A percentile compares a stretch with the other conserved stretches of the same genome.
phyloP scores from a whole-genome alignment of 2,113 vertebrate genomes.

The Edolisoma coerulescens region DNA sequence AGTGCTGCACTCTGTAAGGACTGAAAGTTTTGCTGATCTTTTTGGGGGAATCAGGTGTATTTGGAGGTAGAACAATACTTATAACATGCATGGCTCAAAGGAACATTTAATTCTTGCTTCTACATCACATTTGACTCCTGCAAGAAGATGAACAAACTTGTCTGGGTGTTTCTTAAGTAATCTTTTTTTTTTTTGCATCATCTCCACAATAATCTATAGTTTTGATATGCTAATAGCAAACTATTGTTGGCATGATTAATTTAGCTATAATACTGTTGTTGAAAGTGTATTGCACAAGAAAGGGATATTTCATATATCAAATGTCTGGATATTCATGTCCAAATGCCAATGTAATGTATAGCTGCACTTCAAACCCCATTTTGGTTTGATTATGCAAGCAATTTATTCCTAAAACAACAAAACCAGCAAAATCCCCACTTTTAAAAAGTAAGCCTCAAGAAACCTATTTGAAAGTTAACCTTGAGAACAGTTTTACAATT shows the following conservation, averaged over 20 bases:
- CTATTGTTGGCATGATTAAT: neutral
- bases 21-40: neutral
- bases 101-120: neutral
- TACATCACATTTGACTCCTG: neutral
- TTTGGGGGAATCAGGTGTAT: neutral
- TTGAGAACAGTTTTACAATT: neutral
- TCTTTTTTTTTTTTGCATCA: neutral
- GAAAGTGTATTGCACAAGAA: neutral
- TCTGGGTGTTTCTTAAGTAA: neutral
- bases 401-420: neutral
- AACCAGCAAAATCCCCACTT: fast-evolving
- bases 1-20: neutral
- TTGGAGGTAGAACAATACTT: neutral
- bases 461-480: neutral
- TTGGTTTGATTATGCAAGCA: neutral
- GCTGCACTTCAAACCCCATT: neutral
- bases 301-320: neutral
- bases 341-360: neutral
- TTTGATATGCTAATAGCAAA: neutral
- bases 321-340: neutral
- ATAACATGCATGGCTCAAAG: neutral
- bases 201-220: neutral
- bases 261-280: neutral
- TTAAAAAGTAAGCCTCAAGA: neutral
- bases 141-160: neutral